These are phyloP conservation scores for Phataginus tetradactyla DNA, from an alignment of 2,797 vertebrate species.

Conservation along the genomic window DNA sequence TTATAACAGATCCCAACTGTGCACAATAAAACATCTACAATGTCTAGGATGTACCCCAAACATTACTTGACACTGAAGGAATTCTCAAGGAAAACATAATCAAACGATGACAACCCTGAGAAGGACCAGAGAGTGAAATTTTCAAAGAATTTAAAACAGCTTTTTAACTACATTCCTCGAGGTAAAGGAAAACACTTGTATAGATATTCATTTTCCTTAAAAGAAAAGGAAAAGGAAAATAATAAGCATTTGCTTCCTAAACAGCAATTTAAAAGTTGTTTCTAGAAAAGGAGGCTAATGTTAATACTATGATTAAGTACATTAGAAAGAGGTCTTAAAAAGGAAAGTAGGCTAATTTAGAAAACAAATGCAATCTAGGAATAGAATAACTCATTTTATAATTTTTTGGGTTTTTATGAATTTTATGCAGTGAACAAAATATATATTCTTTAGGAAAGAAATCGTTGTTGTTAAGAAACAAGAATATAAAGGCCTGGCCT, in stretches of 20 bases:
- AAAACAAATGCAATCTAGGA: background rate
- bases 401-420: background rate
- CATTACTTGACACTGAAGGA: background rate
- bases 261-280: background rate
- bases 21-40: background rate
- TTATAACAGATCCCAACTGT: background rate
- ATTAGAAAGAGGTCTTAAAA: background rate
- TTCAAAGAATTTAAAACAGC: background rate
- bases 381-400: background rate
- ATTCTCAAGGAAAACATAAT: background rate
- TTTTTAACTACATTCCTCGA: background rate
- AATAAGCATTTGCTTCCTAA: background rate
- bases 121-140: background rate
- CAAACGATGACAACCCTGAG: background rate
- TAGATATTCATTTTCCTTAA: background rate
- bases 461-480: background rate
- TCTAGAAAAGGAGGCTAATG: background rate
- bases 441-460: background rate
- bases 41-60: background rate
- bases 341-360: background rate
- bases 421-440: background rate
- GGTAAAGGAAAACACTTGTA: background rate
- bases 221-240: background rate
- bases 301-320: background rate
- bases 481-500: background rate